Conservation (phyloP, 2,113 vertebrate genomes). For the Mesembrinibis cayennensis region DNA sequence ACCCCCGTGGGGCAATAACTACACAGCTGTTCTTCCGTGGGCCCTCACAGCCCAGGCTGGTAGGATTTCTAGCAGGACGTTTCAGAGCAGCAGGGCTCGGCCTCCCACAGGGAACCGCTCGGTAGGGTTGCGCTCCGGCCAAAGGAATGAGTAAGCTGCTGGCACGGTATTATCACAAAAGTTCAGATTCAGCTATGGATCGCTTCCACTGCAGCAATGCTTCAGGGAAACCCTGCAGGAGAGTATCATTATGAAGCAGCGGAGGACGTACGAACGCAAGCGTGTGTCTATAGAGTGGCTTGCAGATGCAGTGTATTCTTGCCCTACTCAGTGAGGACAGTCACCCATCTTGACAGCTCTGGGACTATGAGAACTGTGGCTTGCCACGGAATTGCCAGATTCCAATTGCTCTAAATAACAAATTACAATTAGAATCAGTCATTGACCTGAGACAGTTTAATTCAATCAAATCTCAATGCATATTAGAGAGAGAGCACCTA, state of each 20-base stretch:
- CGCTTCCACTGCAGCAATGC: neutral
- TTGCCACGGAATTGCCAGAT: neutral
- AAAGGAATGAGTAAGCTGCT: neutral
- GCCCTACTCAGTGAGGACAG: neutral
- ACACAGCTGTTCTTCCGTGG: neutral
- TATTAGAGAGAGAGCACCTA: neutral
- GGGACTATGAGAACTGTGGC: neutral
- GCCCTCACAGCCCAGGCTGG: neutral
- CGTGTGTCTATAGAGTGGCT: accelerated
- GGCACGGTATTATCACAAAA: neutral
- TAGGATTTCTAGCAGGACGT: neutral
- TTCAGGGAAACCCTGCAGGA: neutral
- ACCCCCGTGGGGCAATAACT: neutral
- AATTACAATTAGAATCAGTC: neutral
- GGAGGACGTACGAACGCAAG: neutral
- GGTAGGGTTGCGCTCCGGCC: neutral
- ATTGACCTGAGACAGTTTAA: neutral
- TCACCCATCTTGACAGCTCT: neutral
- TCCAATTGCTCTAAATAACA: neutral
- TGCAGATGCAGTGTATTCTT: neutral
- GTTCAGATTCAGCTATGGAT: neutral
- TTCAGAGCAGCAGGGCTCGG: neutral
- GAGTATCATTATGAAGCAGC: neutral
- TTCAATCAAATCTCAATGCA: neutral
- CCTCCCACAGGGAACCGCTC: neutral